Evolutionary conservation across 2,797 vertebrate species (phyloP).

Genomic region (Sebastes matsubarae): DNA sequence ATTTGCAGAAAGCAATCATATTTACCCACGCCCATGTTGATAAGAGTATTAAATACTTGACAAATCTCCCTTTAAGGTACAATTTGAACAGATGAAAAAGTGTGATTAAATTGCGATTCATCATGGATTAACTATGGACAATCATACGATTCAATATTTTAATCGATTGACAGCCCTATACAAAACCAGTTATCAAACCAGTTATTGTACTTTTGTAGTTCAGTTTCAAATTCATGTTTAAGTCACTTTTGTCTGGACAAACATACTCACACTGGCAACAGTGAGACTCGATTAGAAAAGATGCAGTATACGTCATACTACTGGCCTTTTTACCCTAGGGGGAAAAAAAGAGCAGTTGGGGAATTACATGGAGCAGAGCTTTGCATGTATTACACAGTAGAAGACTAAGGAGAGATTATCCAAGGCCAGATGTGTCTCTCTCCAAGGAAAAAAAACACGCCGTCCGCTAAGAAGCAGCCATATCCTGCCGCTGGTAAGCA

Average conservation of each 20-base stretch:
- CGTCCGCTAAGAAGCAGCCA: slow-evolving; percentile 64
- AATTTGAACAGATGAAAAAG: too few species aligned
- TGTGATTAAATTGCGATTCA: too few species aligned
- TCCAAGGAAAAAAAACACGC: slow-evolving; percentile 55
- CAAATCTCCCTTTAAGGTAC: too few species aligned
- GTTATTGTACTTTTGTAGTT: neutral
- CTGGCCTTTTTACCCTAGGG: slow-evolving; percentile 43
- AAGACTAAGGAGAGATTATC: slow-evolving; percentile 80
- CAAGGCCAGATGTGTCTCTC: slow-evolving; percentile 80
- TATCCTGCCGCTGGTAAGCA: slow-evolving; percentile 59
- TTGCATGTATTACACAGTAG: slow-evolving; percentile 77
- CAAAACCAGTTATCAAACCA: too few species aligned
- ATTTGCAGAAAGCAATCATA: too few species aligned
- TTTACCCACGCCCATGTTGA: too few species aligned
- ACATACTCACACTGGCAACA: neutral
- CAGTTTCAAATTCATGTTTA: neutral
- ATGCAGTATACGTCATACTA: slow-evolving; percentile 9
- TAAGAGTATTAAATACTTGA: too few species aligned
- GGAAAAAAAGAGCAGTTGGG: slow-evolving; percentile 62
- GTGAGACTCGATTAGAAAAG: slow-evolving; percentile 6
- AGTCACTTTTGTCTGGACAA: slow-evolving; percentile 1
- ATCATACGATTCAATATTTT: too few species aligned
- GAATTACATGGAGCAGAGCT: slow-evolving; percentile 75
- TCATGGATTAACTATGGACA: too few species aligned
- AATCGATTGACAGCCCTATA: too few species aligned